Evolutionary conservation across 2,113 vertebrate species (phyloP), one percentile per base, ranked within the genome.

Genomic region (Rana temporaria): DNA sequence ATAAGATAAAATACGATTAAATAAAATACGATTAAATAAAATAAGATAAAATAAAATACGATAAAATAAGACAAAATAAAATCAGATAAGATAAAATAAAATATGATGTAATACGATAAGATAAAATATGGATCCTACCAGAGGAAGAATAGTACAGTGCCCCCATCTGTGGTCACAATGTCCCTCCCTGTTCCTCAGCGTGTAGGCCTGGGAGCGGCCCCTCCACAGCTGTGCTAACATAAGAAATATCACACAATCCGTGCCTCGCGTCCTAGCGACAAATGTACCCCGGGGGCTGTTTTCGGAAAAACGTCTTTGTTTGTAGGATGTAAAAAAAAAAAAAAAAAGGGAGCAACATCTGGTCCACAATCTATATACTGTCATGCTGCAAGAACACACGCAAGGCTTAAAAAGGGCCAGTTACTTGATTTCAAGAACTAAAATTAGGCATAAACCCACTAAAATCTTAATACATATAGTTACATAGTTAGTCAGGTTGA

Each of bases 161-260:
- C 18, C 59, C 59, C 59, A 11, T 11, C 18, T 30, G 26, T 30
- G 26, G 20, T 67, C 26, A 67, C 30, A 42, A 32, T 67, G 34
- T 34, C 30, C 2, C 30, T 19, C 34, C 19, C 65, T n/a, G 34
- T 69, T 20, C 20, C 60, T 22, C 4, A 2, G 60, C 20, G 2
- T 16, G 22, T 63, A 14, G 20, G 60, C n/a, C 38, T 1, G 38
- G 67, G 67, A n/a, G 67, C 20, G 67, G 11, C 38, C 14, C 30
- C n/a, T 20, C 62, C 24, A 19, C 67, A 69, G 67, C 67, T 69
- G 67, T 42, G 67, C 67, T 42, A 42, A 69, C 67, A 69, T 7
- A 42, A 69, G 20, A 48, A 69, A 69, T 7, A 38, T 69, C 67
- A 69, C 67, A 9, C 34, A 17, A n/a, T 24, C 18, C 42, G 19